Base-by-base conservation (phyloP, 2,797 vertebrate genomes). In the Potorous gilbertii region DNA sequence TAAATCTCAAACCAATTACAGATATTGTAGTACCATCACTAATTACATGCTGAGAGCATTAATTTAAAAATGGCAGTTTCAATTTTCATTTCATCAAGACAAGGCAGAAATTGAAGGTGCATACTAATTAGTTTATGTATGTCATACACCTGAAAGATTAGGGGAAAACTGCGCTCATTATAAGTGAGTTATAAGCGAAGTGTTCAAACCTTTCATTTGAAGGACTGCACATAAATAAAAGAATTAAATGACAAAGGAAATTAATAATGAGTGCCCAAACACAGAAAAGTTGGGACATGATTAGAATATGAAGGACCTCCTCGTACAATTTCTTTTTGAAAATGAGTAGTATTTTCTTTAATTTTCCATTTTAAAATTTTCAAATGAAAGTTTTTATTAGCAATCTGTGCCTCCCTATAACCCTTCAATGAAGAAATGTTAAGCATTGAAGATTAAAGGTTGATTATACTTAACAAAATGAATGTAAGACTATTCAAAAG, bases 1-100 rank as follows among this genome's bases (percentile, higher is more conserved):
- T 97, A 98, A 98, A 98, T 98, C 54, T 95, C 95, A 95, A 98
- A 96, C 92, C 95, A 98, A 97, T 98, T 98, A 98, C 59, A 95
- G 97, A 96, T 94, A 98, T 98, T 95, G 95, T 97, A 97, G 92
- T 98, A 54, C 91, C 95, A 98, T 97, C 97, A 98, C 96, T 98
- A 98, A 98, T 98, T 98, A 97, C 96, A 97, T 94, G 92, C 96
- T 97, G 97, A 96, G 91, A 94, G 90, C 97, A 94, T 98, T 98
- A 97, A 98, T 98, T 98, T 97, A 98, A 98, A 98, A 98, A 98
- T 96, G 95, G 92, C 92, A 97, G 98, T 98, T 98, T 98, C 96
- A 98, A 98, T 98, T 98, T 98, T 97, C 92, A 97, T 96, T 98
- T 98, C 94, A 97, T 96, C 95, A 97, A 95, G 95, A 98, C 95